Evolutionary conservation across 64 coral and sea anemone genomes (phyloP), one percentile per base, ranked within the genome.

Genomic region (Pocillopora verrucosa): DNA sequence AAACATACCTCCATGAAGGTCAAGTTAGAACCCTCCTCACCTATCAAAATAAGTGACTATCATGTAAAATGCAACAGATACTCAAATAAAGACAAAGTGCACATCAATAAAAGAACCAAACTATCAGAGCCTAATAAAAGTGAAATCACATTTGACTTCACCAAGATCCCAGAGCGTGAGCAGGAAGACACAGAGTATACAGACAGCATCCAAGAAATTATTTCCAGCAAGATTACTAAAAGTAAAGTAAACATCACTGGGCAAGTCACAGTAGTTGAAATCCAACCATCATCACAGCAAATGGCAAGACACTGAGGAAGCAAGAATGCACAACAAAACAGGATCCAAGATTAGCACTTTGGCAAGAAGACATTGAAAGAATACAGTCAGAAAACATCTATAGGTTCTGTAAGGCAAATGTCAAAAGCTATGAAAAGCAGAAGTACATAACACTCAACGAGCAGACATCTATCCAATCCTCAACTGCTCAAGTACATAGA

Each of bases 311-410:
- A 78, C 65, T 87, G 74, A 87, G 22, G 63, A 87, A 87, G 80
- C 84, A 92, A 72, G 91, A 81, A 79, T 84, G 74, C 84, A 87
- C 68, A 75, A 93, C 75, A 82, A 86, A 76, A 77, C 75, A 86
- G 86, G 84, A 76, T 93, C 91, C 72, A 88, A 93, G 91, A 88
- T 80, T 88, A 87, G 91, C 88, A 73, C 86, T 93, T 88, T 93
- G 91, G 91, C 68, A 93, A 76, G 74, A 86, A 34, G 86, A 93
- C 76, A 93, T 80, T 56, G 61, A 79, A 82, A 84, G 76, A 82
- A 91, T 91, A 62, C 34, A 82, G 61, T 91, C 80, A 74, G 80
- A 73, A 79, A 83, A 74, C 70, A 83, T 79, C 74, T 91, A 91
- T 83, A 83, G 83, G 77, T 75, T 91, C 76, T 84, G 59, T 69